Conservation (phyloP, 2,113 vertebrate genomes). For the Cettia cetti region DNA sequence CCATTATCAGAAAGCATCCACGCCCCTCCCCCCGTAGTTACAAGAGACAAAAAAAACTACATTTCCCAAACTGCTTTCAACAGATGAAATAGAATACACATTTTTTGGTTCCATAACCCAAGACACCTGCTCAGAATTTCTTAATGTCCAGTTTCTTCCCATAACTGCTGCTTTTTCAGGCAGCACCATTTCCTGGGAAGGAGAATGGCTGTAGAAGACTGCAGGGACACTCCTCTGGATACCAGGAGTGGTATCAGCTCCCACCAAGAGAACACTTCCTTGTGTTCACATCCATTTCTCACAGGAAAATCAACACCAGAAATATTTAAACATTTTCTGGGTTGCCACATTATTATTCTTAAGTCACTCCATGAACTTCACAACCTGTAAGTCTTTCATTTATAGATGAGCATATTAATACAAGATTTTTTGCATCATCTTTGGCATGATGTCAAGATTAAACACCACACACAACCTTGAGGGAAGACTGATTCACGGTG, state of each 20-base stretch:
- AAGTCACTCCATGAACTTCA: background rate
- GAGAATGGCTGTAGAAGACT: background rate
- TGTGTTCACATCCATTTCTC: background rate
- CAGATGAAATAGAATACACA: too few relatives aligned
- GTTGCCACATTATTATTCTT: background rate
- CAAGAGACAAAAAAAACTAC: too few relatives aligned
- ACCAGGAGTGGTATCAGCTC: background rate
- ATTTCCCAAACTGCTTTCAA: too few relatives aligned
- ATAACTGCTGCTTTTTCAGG: background rate
- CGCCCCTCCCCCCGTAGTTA: too few relatives aligned
- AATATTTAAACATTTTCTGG: background rate
- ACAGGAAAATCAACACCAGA: background rate
- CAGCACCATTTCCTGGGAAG: background rate
- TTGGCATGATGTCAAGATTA: background rate
- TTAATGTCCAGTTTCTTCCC: constrained; percentile 1
- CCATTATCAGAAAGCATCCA: too few relatives aligned
- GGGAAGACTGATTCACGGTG: background rate
- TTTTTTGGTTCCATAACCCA: too few relatives aligned
- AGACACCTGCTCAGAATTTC: background rate
- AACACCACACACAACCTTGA: background rate
- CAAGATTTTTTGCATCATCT: background rate
- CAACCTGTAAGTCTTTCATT: background rate
- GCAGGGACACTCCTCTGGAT: background rate
- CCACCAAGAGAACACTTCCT: background rate
- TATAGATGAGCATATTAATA: background rate